Evolutionary conservation across 1,140 invertebrate species (phyloP).

Genomic region (Macrotrachela quadricornifera): DNA sequence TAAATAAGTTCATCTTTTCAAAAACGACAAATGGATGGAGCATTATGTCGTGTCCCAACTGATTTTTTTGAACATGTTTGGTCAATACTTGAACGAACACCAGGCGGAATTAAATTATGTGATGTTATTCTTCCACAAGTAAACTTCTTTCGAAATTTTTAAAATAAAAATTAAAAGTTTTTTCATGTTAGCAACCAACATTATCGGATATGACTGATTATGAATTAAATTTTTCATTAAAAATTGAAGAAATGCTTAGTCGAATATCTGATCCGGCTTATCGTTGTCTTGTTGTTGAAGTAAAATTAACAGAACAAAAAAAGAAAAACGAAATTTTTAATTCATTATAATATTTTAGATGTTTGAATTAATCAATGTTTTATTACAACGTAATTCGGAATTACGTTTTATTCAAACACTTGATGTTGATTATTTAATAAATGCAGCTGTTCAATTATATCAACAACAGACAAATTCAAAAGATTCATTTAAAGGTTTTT

Average conservation of each 20-base stretch:
- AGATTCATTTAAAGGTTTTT: too few species aligned
- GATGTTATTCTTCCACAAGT: constrained; percentile 52
- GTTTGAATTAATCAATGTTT: too few species aligned
- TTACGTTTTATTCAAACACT: too few species aligned
- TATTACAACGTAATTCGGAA: too few species aligned
- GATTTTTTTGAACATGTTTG: constrained; percentile 86
- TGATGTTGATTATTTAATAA: too few species aligned
- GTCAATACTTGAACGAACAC: constrained; percentile 68
- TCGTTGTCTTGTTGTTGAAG: constrained; percentile 74
- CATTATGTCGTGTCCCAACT: constrained; percentile 71
- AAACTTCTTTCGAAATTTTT: neutral
- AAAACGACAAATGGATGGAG: constrained; percentile 71
- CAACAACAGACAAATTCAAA: too few species aligned
- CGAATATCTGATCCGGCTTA: constrained; percentile 64
- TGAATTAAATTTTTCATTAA: constrained; percentile 80
- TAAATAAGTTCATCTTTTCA: constrained; percentile 19
- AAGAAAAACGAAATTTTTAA: too few species aligned
- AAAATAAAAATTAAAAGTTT: neutral
- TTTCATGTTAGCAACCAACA: constrained; percentile 51
- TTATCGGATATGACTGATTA: constrained; percentile 82
- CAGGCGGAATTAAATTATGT: constrained; percentile 61
- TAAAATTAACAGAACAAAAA: constrained; percentile 13
- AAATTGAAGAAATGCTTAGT: constrained; percentile 77
- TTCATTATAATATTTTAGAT: too few species aligned
- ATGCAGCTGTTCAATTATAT: too few species aligned